Base-by-base conservation (phyloP, 1,140 invertebrate species). In the Trachymyrmex cornetzi region DNA sequence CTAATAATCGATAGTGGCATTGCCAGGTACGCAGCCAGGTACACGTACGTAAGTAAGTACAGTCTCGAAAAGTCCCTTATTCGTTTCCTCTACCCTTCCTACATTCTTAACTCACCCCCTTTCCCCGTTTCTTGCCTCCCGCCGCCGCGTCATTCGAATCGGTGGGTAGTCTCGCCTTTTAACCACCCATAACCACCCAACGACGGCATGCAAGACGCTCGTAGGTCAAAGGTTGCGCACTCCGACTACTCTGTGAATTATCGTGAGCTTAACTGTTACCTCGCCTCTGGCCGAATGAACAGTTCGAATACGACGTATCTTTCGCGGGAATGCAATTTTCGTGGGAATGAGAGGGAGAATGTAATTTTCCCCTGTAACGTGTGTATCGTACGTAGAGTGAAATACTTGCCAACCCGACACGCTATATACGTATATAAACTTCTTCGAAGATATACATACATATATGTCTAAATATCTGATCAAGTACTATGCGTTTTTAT, bases 1-100 rank as follows among this genome's bases (percentile, higher is more conserved):
- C 93, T 94, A 94, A 94, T 94, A 94, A 94, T 94, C 93, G 93
- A 94, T 94, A 94, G 89, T 85, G 24, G 90, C 93, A 93, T 93
- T 93, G 92, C 93, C 89, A 90, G 90, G 80, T 91, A 93, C 91
- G 90, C 86, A 86, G 91, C 90, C 88, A 90, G 89, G 79, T 91
- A 93, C 91, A 90, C 81, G 88, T 92, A 92, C 88, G 89, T 90
- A 89, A 91, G 89, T 90, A 89, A 91, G 88, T 87, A 84, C 74
- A 80, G 77, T 91, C 90, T 92, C 89, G 90, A 91, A 91, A 91
- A 90, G 90, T 88, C 90, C 79, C 84, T 91, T 88, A 57, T 30
- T 67, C 63, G 24, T 22, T 57, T 7, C 24, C 48, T 24, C 2
- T 7, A 86, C 77, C 50, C 71, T 86, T 57, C 66, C 63, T 7